Evolutionary conservation across 2,113 vertebrate genomes (phyloP).

Genomic region (Lonchura striata): DNA sequence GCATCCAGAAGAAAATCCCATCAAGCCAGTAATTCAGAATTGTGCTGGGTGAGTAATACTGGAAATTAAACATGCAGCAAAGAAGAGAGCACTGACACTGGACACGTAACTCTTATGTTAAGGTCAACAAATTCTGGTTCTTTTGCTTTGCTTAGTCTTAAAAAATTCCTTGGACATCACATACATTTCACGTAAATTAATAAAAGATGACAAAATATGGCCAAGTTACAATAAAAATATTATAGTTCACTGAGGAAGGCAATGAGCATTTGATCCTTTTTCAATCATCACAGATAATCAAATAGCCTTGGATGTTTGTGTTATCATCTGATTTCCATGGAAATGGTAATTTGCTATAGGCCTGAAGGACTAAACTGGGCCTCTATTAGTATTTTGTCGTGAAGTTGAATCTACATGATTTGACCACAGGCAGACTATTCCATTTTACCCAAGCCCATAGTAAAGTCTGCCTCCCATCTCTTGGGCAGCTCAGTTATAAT

Average conservation of each 20-base stretch:
- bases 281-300: neutral
- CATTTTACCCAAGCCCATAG: neutral
- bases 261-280: neutral
- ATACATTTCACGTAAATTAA: rapidly evolving
- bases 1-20: constrained; percentile 48
- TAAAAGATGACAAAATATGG: neutral
- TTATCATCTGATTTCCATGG: neutral
- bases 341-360: neutral
- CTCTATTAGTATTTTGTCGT: neutral
- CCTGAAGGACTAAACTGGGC: neutral
- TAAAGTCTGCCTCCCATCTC: neutral
- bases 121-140: neutral
- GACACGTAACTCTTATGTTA: neutral
- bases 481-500: neutral
- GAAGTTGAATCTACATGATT: neutral
- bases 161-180: neutral
- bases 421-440: neutral
- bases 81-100: neutral
- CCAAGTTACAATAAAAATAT: neutral
- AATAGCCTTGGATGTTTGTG: neutral
- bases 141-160: neutral
- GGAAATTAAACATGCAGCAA: neutral
- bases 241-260: neutral
- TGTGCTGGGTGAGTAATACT: constrained; percentile 79
- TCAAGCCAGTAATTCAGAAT: constrained; percentile 66